Evolutionary conservation across 2,888 invertebrate species (phyloP).

Genomic region (Oligia strigilis): DNA sequence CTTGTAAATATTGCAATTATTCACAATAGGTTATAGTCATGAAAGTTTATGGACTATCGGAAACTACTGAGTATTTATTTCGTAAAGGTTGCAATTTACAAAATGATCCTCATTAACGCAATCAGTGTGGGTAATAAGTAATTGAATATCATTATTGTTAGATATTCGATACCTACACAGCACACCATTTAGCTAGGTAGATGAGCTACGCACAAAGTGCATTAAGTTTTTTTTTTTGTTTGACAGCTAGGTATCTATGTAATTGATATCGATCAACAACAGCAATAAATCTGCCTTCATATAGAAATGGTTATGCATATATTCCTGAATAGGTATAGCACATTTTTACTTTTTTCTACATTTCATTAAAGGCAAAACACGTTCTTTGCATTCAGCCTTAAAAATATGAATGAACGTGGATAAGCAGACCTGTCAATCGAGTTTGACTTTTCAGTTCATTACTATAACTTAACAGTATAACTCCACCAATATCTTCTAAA

Average conservation of each 20-base stretch:
- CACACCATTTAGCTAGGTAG: not conserved
- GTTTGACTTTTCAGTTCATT: slow-evolving; percentile 3
- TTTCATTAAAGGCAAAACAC: not conserved
- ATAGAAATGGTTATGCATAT: not conserved
- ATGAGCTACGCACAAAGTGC: not conserved
- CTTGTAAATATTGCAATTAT: slow-evolving; percentile 52
- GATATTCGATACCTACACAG: slow-evolving; percentile 8
- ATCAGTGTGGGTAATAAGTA: slow-evolving; percentile 13
- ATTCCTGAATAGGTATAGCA: not conserved
- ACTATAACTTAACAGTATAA: not conserved
- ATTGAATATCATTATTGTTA: slow-evolving; percentile 13
- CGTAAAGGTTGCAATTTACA: slow-evolving; percentile 54
- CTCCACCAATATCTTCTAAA: not conserved
- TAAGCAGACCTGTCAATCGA: slow-evolving; percentile 7
- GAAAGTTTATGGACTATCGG: slow-evolving; percentile 56
- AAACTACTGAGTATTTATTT: slow-evolving; percentile 48
- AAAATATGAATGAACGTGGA: not conserved
- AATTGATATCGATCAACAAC: not conserved
- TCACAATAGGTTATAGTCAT: slow-evolving; percentile 9
- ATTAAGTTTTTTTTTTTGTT: not conserved
- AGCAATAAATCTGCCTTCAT: not conserved
- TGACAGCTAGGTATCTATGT: too few relatives aligned
- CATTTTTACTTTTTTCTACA: slow-evolving; percentile 10
- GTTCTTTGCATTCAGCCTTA: slow-evolving; percentile 3
- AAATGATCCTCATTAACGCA: slow-evolving; percentile 42